Evolutionary conservation across 2,888 invertebrate species (phyloP).

Genomic region (Caenorhabditis uteleia): DNA sequence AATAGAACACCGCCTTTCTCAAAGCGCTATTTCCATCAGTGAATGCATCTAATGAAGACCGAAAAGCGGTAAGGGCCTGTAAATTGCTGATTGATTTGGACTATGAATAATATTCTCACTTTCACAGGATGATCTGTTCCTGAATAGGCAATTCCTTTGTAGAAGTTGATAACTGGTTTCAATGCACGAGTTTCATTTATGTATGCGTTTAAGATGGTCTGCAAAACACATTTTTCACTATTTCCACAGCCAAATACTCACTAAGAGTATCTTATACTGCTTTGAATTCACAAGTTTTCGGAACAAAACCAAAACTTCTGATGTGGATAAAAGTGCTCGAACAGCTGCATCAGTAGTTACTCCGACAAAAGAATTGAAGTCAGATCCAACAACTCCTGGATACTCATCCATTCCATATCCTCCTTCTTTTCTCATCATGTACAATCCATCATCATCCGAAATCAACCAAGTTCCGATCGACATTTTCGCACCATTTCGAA

Average conservation of each 20-base stretch:
- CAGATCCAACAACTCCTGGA: conserved; percentile 2
- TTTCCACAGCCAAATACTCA: background rate
- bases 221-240: background rate
- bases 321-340: conserved; percentile 27
- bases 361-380: conserved; percentile 34
- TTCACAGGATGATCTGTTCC: conserved; percentile 52
- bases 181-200: conserved; percentile 27
- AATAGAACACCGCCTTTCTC: conserved; percentile 43
- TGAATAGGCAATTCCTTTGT: conserved; percentile 55
- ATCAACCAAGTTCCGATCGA: conserved; percentile 31
- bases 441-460: conserved; percentile 23
- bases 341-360: conserved; percentile 27
- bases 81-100: conserved; percentile 3
- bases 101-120: conserved; percentile 23
- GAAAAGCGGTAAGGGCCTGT: conserved; percentile 43
- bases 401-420: conserved; percentile 23
- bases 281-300: conserved; percentile 10
- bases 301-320: conserved; percentile 22
- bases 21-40: conserved; percentile 43
- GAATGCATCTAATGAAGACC: conserved; percentile 44
- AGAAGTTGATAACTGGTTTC: conserved; percentile 46
- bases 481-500: conserved; percentile 31
- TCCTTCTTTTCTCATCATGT: conserved; percentile 23
- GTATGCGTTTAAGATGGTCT: conserved; percentile 23
- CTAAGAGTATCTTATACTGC: conserved; percentile 16